Evolutionary conservation across 2,797 vertebrate genomes (phyloP).

Genomic region (Vultur gryphus): DNA sequence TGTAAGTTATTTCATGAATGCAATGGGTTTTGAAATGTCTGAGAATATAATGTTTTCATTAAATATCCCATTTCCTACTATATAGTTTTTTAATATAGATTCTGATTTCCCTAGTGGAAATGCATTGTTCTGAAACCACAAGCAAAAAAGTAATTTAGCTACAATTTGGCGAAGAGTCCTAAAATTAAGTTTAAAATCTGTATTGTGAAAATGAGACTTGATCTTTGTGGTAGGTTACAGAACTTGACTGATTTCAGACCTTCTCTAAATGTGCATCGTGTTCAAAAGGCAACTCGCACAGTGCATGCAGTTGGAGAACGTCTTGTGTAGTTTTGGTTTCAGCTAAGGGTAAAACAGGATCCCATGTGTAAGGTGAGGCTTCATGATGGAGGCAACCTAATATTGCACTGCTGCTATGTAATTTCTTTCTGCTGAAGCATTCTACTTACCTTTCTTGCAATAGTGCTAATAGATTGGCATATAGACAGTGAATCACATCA

Average conservation of each 20-base stretch:
- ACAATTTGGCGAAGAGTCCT: not conserved
- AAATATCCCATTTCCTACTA: not conserved
- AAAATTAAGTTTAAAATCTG: not conserved
- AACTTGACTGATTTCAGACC: not conserved
- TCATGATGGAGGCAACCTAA: not conserved
- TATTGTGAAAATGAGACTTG: not conserved
- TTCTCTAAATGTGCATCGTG: not conserved
- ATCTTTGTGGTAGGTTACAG: not conserved
- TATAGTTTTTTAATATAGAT: not conserved
- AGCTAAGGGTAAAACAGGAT: not conserved
- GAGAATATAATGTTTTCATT: not conserved
- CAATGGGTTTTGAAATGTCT: not conserved
- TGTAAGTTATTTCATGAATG: not conserved
- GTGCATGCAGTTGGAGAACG: rapidly evolving
- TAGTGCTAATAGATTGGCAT: not conserved
- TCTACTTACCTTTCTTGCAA: not conserved
- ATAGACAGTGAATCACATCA: not conserved
- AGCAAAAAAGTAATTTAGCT: not conserved
- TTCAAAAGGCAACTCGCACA: not conserved
- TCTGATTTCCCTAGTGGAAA: not conserved
- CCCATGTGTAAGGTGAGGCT: not conserved
- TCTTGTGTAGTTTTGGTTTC: not conserved
- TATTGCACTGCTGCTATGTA: not conserved
- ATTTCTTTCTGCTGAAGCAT: not conserved
- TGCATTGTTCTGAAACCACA: not conserved